phyloP scores from a whole-genome alignment of 1,140 invertebrate species.

The Ceratosolen solmsi region DNA sequence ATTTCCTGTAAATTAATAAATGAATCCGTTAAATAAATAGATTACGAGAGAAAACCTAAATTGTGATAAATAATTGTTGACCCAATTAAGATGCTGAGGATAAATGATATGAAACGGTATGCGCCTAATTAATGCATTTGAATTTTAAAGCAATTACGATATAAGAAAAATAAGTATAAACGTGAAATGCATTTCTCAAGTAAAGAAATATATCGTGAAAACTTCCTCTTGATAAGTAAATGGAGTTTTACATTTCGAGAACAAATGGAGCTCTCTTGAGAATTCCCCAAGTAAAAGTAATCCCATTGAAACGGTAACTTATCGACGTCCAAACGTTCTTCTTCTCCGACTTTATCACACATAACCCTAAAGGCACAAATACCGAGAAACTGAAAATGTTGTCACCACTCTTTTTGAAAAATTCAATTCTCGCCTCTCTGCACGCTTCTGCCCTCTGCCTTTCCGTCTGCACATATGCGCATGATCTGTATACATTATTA shows the following conservation, averaged over 20 bases:
- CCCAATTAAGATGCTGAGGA: too few species aligned
- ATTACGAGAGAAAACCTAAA: too few species aligned
- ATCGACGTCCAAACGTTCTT: slow-evolving; percentile 39
- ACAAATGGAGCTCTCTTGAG: slow-evolving; percentile 46
- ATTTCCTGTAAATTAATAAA: neutral
- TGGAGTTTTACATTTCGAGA: slow-evolving; percentile 50
- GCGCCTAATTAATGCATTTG: too few species aligned
- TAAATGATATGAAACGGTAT: too few species aligned
- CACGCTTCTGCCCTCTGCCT: too few species aligned
- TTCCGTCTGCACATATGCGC: neutral
- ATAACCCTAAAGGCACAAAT: slow-evolving; percentile 6
- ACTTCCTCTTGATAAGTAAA: slow-evolving; percentile 45
- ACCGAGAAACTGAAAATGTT: neutral
- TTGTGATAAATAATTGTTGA: too few species aligned
- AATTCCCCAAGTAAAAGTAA: slow-evolving; percentile 44
- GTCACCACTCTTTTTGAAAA: slow-evolving; percentile 19
- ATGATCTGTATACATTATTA: too few species aligned
- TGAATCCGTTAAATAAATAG: neutral
- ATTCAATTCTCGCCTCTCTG: neutral
- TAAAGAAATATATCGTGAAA: slow-evolving; percentile 31
- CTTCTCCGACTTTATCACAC: neutral
- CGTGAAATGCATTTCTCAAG: neutral
- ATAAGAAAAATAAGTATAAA: too few species aligned
- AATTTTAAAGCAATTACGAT: neutral
- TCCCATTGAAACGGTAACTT: slow-evolving; percentile 51